phyloP scores from a whole-genome alignment of 2,113 vertebrate genomes.

The Fulmarus glacialis region DNA sequence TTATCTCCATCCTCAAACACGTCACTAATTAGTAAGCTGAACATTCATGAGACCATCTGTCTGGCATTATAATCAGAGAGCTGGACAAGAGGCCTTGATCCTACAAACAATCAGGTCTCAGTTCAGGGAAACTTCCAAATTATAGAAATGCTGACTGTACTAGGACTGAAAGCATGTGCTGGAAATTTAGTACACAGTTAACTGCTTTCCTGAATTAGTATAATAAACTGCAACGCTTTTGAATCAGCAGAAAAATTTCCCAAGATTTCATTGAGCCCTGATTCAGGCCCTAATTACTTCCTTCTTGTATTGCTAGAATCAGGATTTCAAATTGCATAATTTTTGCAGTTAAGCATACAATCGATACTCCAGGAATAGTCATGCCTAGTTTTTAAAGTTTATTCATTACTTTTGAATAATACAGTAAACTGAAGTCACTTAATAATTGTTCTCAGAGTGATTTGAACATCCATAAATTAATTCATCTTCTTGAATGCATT shows the following conservation, averaged over 20 bases:
- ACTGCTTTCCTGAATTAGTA: conserved; percentile 10
- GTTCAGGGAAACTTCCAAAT: background rate
- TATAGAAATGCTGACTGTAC: background rate
- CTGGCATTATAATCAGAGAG: background rate
- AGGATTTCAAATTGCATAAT: background rate
- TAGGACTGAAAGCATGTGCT: background rate
- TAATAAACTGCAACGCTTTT: background rate
- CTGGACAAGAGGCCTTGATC: background rate
- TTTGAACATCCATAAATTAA: background rate
- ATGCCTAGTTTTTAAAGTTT: background rate
- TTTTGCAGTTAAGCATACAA: background rate
- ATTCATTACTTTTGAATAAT: background rate
- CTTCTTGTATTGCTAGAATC: background rate
- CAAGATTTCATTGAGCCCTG: background rate
- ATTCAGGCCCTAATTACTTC: conserved; percentile 20
- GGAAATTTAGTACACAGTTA: background rate
- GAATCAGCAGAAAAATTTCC: conserved; percentile 23
- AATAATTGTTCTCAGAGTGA: background rate
- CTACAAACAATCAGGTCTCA: background rate
- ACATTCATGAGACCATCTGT: background rate
- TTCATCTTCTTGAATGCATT: background rate
- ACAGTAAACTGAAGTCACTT: background rate
- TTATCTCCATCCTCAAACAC: background rate
- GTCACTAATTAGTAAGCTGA: background rate
- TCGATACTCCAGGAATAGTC: background rate